These are phyloP conservation scores for Paracanthobrama guichenoti DNA, from an alignment of 2,113 vertebrate genomes.

Conservation along the genomic window DNA sequence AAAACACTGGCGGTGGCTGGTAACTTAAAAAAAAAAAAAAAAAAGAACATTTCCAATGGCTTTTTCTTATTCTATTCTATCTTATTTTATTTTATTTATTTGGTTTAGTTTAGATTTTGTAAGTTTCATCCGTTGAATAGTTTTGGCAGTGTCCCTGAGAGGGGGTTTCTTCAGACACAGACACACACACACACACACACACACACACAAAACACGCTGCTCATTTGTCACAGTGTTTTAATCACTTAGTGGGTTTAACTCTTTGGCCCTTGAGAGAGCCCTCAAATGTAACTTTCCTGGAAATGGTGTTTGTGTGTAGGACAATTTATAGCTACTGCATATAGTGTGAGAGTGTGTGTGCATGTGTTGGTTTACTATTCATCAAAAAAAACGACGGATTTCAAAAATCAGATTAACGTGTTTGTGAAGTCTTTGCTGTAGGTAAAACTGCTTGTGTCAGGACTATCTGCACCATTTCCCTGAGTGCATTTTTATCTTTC, in stretches of 20 bases:
- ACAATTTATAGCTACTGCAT: not conserved
- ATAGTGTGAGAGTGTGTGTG: not conserved
- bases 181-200: not conserved
- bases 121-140: not conserved
- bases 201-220: not conserved
- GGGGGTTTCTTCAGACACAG: not conserved
- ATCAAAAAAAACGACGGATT: not conserved
- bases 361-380: not conserved
- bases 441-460: conserved; percentile 51
- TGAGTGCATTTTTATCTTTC: conserved; percentile 19
- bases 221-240: not conserved
- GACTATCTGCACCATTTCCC: conserved; percentile 1
- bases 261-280: not conserved
- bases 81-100: not conserved
- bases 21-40: no score
- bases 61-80: no score
- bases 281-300: conserved; percentile 14
- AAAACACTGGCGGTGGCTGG: no score
- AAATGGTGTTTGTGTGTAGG: not conserved
- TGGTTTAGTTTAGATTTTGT: not conserved
- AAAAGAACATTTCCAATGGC: not conserved
- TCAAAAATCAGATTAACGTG: conserved; percentile 8
- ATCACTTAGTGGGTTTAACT: not conserved
- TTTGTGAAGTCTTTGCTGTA: not conserved
- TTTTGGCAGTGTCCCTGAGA: not conserved